Evolutionary conservation across 2,113 vertebrate species (phyloP).

Genomic region (Eclectus roratus): DNA sequence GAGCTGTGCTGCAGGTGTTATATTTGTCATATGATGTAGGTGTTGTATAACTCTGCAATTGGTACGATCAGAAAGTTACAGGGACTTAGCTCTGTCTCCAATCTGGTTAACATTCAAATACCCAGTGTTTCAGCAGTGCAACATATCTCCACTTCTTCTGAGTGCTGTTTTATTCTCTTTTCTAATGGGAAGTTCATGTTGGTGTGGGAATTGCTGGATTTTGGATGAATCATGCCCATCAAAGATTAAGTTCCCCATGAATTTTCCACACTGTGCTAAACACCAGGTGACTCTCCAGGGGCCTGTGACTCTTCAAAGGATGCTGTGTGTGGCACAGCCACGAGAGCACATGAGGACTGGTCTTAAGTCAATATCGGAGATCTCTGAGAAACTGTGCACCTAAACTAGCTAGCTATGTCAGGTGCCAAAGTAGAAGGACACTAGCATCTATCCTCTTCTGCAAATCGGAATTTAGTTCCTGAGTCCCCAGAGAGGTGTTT

Average conservation of each 20-base stretch:
- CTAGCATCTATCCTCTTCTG: neutral
- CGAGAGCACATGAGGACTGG: neutral
- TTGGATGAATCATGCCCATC: neutral
- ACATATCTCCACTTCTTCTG: neutral
- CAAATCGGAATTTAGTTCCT: neutral
- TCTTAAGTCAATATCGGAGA: neutral
- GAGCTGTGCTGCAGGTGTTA: neutral
- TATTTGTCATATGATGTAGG: neutral
- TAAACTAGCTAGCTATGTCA: neutral
- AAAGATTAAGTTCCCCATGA: neutral
- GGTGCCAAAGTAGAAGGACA: neutral
- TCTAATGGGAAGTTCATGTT: neutral
- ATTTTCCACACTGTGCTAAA: rapidly evolving
- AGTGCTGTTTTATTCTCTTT: neutral
- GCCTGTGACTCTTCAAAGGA: neutral
- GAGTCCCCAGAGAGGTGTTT: neutral
- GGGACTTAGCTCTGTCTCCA: neutral
- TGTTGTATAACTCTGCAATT: neutral
- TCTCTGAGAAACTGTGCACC: neutral
- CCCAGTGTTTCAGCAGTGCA: neutral
- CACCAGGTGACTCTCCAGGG: neutral
- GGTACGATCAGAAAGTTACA: neutral
- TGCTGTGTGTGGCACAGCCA: neutral
- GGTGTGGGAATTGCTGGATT: neutral
- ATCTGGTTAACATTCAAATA: neutral